Conservation (phyloP, 30 jellyfish, hydroid and myxozoan genomes). For the Hydractinia symbiolongicarpus region DNA sequence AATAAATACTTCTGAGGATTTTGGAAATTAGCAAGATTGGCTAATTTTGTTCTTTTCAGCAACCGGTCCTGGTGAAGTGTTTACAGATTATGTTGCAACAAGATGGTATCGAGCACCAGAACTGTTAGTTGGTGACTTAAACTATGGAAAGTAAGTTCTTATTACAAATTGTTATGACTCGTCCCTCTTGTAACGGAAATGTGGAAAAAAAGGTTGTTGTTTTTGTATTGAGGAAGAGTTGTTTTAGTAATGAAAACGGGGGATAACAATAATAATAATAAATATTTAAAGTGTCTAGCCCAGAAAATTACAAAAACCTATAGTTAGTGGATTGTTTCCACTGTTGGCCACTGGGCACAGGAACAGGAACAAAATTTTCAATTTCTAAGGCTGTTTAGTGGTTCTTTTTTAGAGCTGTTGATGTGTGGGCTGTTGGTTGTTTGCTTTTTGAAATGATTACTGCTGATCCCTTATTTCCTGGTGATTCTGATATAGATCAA, state of each 20-base stretch:
- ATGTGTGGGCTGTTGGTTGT: slow-evolving; percentile 98
- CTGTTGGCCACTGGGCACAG: no score
- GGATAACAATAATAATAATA: no score
- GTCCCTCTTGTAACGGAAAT: no score
- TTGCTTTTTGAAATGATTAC: slow-evolving; percentile 84
- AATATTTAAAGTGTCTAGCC: no score
- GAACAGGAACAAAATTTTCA: no score
- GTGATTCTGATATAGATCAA: slow-evolving; percentile 97
- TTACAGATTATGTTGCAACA: slow-evolving; percentile 96
- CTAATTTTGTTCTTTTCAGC: slow-evolving; percentile 29
- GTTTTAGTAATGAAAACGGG: no score
- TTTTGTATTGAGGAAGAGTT: no score
- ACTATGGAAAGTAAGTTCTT: slow-evolving; percentile 92
- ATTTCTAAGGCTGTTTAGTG: background rate
- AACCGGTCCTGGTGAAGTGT: slow-evolving; percentile 92
- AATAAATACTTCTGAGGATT: background rate
- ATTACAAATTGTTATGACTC: background rate
- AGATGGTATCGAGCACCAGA: slow-evolving; percentile 99
- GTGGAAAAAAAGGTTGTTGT: no score
- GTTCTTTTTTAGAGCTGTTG: slow-evolving; percentile 80
- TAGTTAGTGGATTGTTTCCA: no score
- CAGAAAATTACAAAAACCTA: no score
- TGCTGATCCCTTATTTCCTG: slow-evolving; percentile 98
- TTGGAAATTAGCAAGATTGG: no score
- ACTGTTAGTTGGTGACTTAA: slow-evolving; percentile 84